phyloP scores from a whole-genome alignment of 2,797 vertebrate genomes.

The Chelonia mydas region DNA sequence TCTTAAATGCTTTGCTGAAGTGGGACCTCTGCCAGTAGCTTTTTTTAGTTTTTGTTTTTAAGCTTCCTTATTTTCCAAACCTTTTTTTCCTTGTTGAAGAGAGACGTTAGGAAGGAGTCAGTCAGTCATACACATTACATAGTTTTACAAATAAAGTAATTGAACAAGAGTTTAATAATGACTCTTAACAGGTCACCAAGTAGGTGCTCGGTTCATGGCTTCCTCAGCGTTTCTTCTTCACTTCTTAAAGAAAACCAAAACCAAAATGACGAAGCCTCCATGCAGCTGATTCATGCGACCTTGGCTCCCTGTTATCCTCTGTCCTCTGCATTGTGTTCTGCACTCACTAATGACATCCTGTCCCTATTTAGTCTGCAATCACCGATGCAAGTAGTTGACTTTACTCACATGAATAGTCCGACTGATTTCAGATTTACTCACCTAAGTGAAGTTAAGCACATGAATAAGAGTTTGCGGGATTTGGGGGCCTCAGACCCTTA shows the following conservation, averaged over 20 bases:
- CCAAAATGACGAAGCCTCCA: neutral
- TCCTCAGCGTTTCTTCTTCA: neutral
- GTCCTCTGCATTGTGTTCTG: neutral
- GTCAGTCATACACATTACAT: neutral
- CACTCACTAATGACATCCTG: accelerated
- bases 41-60: neutral
- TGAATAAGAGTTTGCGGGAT: neutral
- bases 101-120: neutral
- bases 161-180: neutral
- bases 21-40: neutral
- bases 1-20: neutral
- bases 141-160: neutral
- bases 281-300: accelerated
- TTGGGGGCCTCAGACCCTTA: neutral
- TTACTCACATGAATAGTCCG: accelerated
- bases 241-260: neutral
- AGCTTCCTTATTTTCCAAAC: neutral
- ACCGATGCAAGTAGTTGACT: neutral
- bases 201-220: accelerated
- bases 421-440: accelerated
- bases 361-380: neutral
- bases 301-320: accelerated
- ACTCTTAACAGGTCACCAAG: neutral
- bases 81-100: neutral
- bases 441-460: accelerated